Evolutionary conservation across 2,113 vertebrate species (phyloP), one percentile per base, ranked within the genome.

Genomic region (Catharus bicknelli): DNA sequence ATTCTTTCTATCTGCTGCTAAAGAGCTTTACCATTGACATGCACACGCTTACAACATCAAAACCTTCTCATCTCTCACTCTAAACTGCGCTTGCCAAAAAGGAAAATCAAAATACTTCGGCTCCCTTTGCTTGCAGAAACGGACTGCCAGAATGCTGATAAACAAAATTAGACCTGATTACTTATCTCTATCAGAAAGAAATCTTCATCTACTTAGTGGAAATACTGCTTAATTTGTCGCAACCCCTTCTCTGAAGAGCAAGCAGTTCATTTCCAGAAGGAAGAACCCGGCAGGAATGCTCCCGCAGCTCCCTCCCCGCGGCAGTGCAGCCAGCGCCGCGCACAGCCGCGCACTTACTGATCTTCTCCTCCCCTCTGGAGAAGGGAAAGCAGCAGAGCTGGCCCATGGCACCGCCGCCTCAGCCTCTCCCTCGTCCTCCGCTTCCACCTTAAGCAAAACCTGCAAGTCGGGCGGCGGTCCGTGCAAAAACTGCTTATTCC

Each of bases 311-410:
- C 90, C 91, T 63, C n/a, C 83, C 92, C 77, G 63, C 47, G 90
- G 93, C 59, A 72, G 83, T 92, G 81, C 83, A 58, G 69, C 53
- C 62, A 51, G 70, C 48, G 57, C 76, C 25, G 42, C 50, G 94
- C 97, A 98, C 98, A 32, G 48, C 63, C 26, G 43, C 42, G 89
- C 97, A 98, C 99, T 99, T 97, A 99, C 99, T 97, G 98, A 98
- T 99, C 97, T 99, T 99, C 78, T 98, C 98, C 95, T 99, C 98
- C 7, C 98, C 97, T 94, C 99, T 97, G 88, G 98, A 98, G 97
- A 99, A 99, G 29, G 99, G 99, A 86, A 99, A 99, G 97, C 99
- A 99, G 98, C 99, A 99, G 83, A 99, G 98, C 97, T 99, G 99
- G 95, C 99, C 99, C 99, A 99, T 99, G 98, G 97, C 97, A 97